A percentile compares a stretch with the other conserved stretches of the same genome.
Evolutionary conservation across 2,113 vertebrate species (phyloP).

Genomic region (Oenanthe melanoleuca): DNA sequence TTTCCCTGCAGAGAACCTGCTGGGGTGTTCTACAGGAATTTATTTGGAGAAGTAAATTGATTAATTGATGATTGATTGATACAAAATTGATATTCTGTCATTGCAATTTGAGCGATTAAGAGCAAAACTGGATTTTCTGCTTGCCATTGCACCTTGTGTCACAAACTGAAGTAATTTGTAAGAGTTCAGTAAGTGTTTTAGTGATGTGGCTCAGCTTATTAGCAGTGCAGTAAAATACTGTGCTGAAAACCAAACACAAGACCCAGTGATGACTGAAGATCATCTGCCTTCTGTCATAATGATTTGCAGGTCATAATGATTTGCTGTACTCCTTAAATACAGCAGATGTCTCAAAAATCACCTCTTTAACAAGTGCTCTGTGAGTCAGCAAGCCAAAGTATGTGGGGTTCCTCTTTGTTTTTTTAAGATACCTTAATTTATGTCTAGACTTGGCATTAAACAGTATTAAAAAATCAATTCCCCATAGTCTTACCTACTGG

Average conservation of each 20-base stretch:
- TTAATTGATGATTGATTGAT: neutral
- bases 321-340: neutral
- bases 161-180: neutral
- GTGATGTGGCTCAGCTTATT: neutral
- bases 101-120: neutral
- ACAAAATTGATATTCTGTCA: neutral
- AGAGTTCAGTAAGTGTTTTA: neutral
- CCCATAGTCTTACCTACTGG: neutral
- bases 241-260: neutral
- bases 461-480: conserved; percentile 9
- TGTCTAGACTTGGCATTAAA: conserved; percentile 28
- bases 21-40: neutral
- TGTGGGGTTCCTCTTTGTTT: neutral
- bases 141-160: neutral
- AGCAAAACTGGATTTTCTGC: neutral
- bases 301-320: neutral
- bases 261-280: accelerated
- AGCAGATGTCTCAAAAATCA: neutral
- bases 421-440: neutral
- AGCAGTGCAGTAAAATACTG: neutral
- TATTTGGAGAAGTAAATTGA: neutral
- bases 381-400: neutral
- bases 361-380: neutral
- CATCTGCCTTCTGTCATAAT: neutral
- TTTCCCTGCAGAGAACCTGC: neutral